Conservation (phyloP, 2,113 vertebrate genomes). For the Phalacrocorax pelagicus region DNA sequence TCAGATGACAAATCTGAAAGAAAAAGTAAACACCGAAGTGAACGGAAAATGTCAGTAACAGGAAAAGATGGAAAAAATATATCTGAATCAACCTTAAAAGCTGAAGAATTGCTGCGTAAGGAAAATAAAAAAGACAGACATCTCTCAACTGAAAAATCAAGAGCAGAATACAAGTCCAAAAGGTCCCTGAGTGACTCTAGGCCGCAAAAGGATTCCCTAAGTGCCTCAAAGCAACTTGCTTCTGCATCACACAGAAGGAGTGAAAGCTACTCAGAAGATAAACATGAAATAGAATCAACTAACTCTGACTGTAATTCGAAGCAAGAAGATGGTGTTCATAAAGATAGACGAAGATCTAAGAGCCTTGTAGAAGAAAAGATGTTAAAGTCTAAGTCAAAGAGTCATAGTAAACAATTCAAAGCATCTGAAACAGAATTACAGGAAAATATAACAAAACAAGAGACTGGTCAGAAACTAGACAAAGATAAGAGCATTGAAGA, state of each 20-base stretch:
- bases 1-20: conserved; percentile 87
- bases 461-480: conserved; percentile 69
- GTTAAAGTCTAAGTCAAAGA: conserved; percentile 82
- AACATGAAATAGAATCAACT: conserved; percentile 77
- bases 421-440: conserved; percentile 73
- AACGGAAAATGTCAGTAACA: conserved; percentile 77
- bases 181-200: conserved; percentile 78
- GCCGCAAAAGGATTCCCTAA: conserved; percentile 76
- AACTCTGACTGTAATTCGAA: conserved; percentile 76
- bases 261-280: conserved; percentile 85
- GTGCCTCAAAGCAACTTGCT: conserved; percentile 70
- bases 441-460: conserved; percentile 63
- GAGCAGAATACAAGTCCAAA: conserved; percentile 81
- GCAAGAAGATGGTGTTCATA: conserved; percentile 83
- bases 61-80: conserved; percentile 77
- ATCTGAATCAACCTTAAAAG: conserved; percentile 74
- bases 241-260: conserved; percentile 64
- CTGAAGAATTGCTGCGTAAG: conserved; percentile 78
- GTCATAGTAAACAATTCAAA: conserved; percentile 77
- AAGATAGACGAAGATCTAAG: conserved; percentile 83
- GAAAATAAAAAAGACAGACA: conserved; percentile 81
- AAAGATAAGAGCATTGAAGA: conserved; percentile 75
- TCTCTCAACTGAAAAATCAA: conserved; percentile 73
- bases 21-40: conserved; percentile 86
- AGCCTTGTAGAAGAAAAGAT: conserved; percentile 80